Percentiles rank a stretch among this genome's conserved stretches.
phyloP scores from a whole-genome alignment of 2,888 invertebrate genomes.

The Tridacna gigas region DNA sequence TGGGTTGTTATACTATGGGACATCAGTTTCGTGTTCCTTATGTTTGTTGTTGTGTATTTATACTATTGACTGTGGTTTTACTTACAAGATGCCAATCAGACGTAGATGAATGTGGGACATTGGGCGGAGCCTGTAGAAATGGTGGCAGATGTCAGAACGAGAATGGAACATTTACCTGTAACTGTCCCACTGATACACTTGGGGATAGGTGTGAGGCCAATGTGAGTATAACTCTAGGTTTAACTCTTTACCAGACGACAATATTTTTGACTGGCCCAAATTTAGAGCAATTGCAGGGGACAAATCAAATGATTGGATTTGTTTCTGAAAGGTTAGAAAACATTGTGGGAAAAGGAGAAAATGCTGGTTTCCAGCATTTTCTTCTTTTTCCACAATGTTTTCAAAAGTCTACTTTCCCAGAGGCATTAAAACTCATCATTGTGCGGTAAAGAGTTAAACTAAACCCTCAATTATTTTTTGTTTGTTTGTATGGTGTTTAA shows the following conservation, averaged over 20 bases:
- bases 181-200: slow-evolving; percentile 66
- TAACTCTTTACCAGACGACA: too few species aligned
- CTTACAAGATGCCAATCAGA: slow-evolving; percentile 73
- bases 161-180: slow-evolving; percentile 69
- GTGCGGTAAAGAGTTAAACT: too few species aligned
- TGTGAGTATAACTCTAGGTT: slow-evolving; percentile 64
- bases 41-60: not conserved
- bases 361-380: not conserved
- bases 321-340: not conserved
- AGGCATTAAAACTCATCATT: too few species aligned
- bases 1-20: slow-evolving; percentile 10
- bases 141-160: slow-evolving; percentile 68
- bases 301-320: too few species aligned
- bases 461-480: too few species aligned
- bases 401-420: not conserved
- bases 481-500: too few species aligned
- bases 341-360: slow-evolving; percentile 1
- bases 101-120: slow-evolving; percentile 71
- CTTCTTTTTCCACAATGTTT: not conserved
- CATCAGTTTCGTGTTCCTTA: not conserved
- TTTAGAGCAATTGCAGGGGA: too few species aligned
- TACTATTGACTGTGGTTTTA: slow-evolving; percentile 43
- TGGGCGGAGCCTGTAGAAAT: slow-evolving; percentile 68
- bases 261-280: too few species aligned
- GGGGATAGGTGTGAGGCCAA: slow-evolving; percentile 67